These are phyloP conservation scores for Centruroides vittatus DNA, from an alignment of 1,140 invertebrate genomes.

Conservation along the genomic window DNA sequence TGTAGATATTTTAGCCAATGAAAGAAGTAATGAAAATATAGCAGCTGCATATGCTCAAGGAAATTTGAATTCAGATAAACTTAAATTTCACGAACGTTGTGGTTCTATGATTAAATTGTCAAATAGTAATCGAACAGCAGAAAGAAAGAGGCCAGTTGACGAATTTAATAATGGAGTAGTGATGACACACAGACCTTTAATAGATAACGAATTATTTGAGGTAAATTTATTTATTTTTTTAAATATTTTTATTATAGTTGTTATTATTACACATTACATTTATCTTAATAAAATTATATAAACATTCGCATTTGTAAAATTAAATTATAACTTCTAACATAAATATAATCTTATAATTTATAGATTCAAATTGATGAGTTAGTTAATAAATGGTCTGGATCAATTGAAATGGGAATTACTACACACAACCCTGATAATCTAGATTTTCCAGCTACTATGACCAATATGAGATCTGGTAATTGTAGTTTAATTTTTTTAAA, in stretches of 20 bases:
- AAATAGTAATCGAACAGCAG: constrained; percentile 63
- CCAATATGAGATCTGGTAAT: constrained; percentile 88
- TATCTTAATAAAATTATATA: no score
- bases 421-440: constrained; percentile 77
- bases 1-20: neutral
- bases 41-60: constrained; percentile 28
- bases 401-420: constrained; percentile 89
- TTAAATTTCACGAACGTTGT: constrained; percentile 75
- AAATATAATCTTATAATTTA: no score
- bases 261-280: no score
- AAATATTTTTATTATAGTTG: no score
- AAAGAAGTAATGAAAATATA: neutral
- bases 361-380: constrained; percentile 66
- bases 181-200: constrained; percentile 72
- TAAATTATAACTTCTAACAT: no score
- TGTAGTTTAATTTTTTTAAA: constrained; percentile 37
- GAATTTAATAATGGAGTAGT: constrained; percentile 91
- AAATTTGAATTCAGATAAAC: constrained; percentile 27
- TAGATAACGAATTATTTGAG: constrained; percentile 84
- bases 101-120: constrained; percentile 79
- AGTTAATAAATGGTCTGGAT: constrained; percentile 84
- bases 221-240: constrained; percentile 31
- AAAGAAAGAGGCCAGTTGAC: constrained; percentile 68
- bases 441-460: constrained; percentile 93
- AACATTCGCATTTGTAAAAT: no score